These are phyloP conservation scores for Myiozetetes cayanensis DNA, from an alignment of 2,113 vertebrate genomes.

Conservation along the genomic window DNA sequence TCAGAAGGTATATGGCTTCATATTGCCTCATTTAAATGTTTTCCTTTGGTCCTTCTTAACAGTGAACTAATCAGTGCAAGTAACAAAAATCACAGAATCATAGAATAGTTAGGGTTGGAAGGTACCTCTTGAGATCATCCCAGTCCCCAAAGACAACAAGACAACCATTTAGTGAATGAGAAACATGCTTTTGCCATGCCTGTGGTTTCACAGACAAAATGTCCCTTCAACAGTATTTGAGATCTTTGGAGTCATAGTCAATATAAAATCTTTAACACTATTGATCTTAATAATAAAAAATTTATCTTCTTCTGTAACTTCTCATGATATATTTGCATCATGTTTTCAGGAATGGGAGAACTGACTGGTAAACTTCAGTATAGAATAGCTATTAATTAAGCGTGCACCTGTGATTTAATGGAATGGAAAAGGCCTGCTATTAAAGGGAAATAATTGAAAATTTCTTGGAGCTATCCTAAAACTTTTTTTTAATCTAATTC, in stretches of 20 bases:
- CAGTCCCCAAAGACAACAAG: background rate
- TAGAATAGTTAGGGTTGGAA: background rate
- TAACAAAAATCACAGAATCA: background rate
- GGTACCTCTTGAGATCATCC: too few relatives aligned
- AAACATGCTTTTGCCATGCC: background rate
- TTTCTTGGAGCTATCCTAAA: background rate
- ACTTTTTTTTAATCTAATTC: background rate
- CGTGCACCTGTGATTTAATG: background rate
- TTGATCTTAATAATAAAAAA: background rate
- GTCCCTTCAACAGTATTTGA: background rate
- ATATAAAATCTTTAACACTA: background rate
- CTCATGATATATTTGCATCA: background rate
- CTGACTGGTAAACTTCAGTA: background rate
- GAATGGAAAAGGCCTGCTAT: background rate
- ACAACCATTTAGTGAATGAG: fast-evolving
- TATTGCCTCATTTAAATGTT: background rate
- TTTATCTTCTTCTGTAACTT: background rate
- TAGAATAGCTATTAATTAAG: background rate
- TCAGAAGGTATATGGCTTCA: background rate
- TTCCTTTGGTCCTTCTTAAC: background rate
- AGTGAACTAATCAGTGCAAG: background rate
- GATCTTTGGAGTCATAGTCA: background rate
- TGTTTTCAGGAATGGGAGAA: background rate
- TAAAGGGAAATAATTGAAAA: background rate
- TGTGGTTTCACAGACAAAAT: background rate